These are phyloP conservation scores for Semaprochilodus insignis DNA, from an alignment of 2,797 vertebrate genomes.

Conservation along the genomic window DNA sequence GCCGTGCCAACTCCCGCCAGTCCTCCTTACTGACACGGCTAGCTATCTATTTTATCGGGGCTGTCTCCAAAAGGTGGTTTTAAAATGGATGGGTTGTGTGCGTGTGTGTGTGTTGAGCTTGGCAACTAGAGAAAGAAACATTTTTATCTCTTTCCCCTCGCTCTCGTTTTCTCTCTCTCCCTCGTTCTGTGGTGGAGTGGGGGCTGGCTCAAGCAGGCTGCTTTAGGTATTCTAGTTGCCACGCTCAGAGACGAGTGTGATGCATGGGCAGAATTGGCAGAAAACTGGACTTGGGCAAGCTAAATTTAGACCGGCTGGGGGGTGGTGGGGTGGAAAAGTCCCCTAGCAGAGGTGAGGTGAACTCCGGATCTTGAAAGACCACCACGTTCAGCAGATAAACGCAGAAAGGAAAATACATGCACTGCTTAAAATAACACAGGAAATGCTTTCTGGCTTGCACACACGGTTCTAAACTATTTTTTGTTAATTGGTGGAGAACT, in stretches of 20 bases:
- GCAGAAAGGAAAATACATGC: not conserved
- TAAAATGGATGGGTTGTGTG: conserved; percentile 31
- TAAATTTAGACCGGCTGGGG: not conserved
- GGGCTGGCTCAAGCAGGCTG: conserved; percentile 38
- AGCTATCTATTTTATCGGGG: conserved; percentile 52
- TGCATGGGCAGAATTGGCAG: not conserved
- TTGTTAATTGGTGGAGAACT: no score
- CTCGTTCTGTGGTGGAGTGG: conserved; percentile 37
- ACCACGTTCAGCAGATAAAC: not conserved
- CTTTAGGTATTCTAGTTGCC: conserved; percentile 3
- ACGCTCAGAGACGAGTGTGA: not conserved
- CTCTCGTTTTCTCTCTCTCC: conserved; percentile 20
- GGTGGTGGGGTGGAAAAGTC: not conserved
- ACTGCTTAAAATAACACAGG: not conserved
- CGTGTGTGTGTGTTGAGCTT: conserved; percentile 20
- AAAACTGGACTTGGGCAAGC: not conserved
- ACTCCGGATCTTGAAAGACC: not conserved
- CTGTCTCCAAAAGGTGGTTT: conserved; percentile 48
- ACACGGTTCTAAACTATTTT: no score
- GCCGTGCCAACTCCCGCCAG: conserved; percentile 69
- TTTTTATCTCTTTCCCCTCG: conserved; percentile 39
- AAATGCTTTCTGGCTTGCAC: not conserved
- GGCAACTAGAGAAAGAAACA: conserved; percentile 36
- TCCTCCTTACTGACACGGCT: conserved; percentile 32
- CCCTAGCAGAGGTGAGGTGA: conserved; percentile 3